A percentile compares a stretch with the other conserved stretches of the same genome.
phyloP scores from a whole-genome alignment of 1,140 invertebrate species.

The Heliconius hermathena region DNA sequence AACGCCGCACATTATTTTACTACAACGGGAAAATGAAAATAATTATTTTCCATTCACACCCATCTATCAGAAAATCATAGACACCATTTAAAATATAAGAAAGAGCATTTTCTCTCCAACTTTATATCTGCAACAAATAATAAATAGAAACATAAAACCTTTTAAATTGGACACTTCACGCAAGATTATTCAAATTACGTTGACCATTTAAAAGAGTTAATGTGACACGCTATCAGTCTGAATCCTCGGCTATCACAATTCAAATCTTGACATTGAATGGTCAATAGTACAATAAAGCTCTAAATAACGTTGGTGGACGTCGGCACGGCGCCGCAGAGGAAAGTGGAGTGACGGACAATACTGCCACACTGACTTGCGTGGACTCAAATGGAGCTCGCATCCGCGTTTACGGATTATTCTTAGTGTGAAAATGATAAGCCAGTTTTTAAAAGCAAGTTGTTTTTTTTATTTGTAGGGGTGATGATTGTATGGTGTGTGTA shows the following conservation, averaged over 20 bases:
- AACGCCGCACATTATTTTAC: too few relatives aligned
- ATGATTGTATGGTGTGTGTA: too few relatives aligned
- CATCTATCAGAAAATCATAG: too few relatives aligned
- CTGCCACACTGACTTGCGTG: conserved; percentile 54
- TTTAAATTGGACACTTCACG: conserved; percentile 43
- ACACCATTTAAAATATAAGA: background rate
- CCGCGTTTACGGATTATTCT: conserved; percentile 56
- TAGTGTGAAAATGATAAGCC: conserved; percentile 62
- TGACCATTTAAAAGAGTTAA: conserved; percentile 56
- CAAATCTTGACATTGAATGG: conserved; percentile 66
- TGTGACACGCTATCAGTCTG: conserved; percentile 68
- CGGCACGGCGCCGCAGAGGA: conserved; percentile 68
- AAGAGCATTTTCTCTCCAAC: background rate
- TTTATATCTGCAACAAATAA: background rate
- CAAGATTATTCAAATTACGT: conserved; percentile 53
- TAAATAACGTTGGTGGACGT: conserved; percentile 72
- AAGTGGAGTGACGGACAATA: conserved; percentile 72
- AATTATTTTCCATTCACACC: too few relatives aligned
- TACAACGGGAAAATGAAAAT: too few relatives aligned
- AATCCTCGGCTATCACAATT: conserved; percentile 61
- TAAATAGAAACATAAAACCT: conserved; percentile 6
- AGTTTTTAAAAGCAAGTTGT: conserved; percentile 29
- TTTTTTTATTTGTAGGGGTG: background rate
- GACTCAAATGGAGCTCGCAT: conserved; percentile 48
- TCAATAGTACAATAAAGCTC: conserved; percentile 73